Evolutionary conservation across 2,797 vertebrate genomes (phyloP), one percentile per base, ranked within the genome.

Genomic region (Pachyuromys duprasi): DNA sequence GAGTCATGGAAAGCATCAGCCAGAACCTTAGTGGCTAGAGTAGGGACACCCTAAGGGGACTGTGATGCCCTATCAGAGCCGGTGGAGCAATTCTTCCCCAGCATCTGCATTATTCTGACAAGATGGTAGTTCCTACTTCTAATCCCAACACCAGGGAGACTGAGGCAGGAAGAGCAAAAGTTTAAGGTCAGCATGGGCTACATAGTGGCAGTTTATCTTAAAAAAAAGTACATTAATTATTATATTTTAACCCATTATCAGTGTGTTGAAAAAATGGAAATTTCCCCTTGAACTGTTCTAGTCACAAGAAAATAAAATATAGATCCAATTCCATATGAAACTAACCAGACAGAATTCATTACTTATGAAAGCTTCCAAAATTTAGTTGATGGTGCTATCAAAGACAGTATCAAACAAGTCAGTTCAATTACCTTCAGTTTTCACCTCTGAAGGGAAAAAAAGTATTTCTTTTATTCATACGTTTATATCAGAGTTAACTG

Each of bases 401-500:
- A 53, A 60, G 24, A 82, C 90, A 89, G 9, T 89, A 76, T 5
- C 55, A 92, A 93, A 81, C 8, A 92, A 15, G 11, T 81, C 17
- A 60, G 55, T 84, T 80, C 96, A 83, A 39, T 93, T 39, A 83
- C 45, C 65, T 86, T 36, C 55, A 90, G 87, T 80, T 94, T 93
- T 70, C 72, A 55, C 17, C 62, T 88, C 5, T 63, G 1, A 39
- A 69, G 80, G 9, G 39, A 78, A 78, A 17, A 65, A 39, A 42
- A 7, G 17, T 39, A 69, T 65, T 53, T 75, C 18, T 70, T 60
- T 83, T 82, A 80, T 72, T 94, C 90, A 87, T 28, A 89, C 0
- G 90, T 24, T 89, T 88, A 88, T 72, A 90, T 92, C 78, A 74
- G 22, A 76, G 70, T 96, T 81, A 97, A 92, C 31, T 63, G 49